Percentiles rank a stretch among this genome's conserved stretches.
phyloP scores from a whole-genome alignment of 2,797 vertebrate species.

The Arrhamphus sclerolepis region DNA sequence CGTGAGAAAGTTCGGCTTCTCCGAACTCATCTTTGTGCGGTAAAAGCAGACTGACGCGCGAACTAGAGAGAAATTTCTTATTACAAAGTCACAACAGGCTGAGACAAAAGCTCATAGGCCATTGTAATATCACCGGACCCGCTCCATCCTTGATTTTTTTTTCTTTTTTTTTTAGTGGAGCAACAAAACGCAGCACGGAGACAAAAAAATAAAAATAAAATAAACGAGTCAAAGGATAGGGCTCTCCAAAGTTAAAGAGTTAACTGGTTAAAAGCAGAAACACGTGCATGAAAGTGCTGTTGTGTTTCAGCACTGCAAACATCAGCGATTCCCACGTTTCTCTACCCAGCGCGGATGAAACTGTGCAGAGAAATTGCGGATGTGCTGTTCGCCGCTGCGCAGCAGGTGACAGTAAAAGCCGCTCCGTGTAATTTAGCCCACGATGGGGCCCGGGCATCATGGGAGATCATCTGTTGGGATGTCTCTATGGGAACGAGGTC shows the following conservation, averaged over 20 bases:
- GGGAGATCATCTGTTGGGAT: slow-evolving; percentile 71
- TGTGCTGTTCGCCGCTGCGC: slow-evolving; percentile 11
- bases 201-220: neutral
- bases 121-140: slow-evolving; percentile 39
- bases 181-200: neutral
- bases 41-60: slow-evolving; percentile 23
- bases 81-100: slow-evolving; percentile 8
- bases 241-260: too few relatives aligned
- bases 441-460: slow-evolving; percentile 43
- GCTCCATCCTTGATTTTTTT: slow-evolving; percentile 15
- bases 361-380: too few relatives aligned
- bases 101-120: slow-evolving; percentile 11
- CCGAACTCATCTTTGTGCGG: slow-evolving; percentile 65
- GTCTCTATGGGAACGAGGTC: slow-evolving; percentile 77
- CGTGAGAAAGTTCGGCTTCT: slow-evolving; percentile 84
- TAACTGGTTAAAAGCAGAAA: slow-evolving; percentile 1
- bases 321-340: neutral
- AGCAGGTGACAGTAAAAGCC: slow-evolving; percentile 23
- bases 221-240: neutral
- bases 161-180: neutral
- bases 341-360: too few relatives aligned
- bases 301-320: neutral
- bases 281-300: neutral
- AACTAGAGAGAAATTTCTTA: slow-evolving; percentile 1
- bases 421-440: slow-evolving; percentile 6